Percentiles rank a stretch among this genome's conserved stretches.
phyloP scores from a whole-genome alignment of 1,140 invertebrate species.

The Drosophila navojoa region DNA sequence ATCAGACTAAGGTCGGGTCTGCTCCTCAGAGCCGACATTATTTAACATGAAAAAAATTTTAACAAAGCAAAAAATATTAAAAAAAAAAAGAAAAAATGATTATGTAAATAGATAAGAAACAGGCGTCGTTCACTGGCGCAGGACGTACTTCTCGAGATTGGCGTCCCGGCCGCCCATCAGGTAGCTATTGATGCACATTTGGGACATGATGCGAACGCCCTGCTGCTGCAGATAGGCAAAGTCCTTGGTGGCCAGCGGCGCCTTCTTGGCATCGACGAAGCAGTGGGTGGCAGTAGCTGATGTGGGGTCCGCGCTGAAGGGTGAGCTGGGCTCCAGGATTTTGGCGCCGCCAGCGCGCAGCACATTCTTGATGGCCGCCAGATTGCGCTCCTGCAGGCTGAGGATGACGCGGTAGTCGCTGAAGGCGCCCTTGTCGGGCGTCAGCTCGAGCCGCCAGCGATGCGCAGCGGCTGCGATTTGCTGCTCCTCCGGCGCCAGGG shows the following conservation, averaged over 20 bases:
- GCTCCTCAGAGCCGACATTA: background rate
- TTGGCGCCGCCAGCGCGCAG: slow-evolving; percentile 89
- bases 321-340: slow-evolving; percentile 85
- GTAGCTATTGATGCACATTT: slow-evolving; percentile 76
- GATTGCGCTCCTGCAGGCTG: slow-evolving; percentile 87
- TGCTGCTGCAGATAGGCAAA: slow-evolving; percentile 41
- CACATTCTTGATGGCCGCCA: slow-evolving; percentile 87
- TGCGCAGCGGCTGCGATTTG: slow-evolving; percentile 86
- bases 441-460: slow-evolving; percentile 86
- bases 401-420: slow-evolving; percentile 88
- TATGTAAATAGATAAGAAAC: background rate
- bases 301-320: slow-evolving; percentile 48
- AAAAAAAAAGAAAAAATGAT: background rate
- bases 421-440: slow-evolving; percentile 85
- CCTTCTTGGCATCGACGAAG: slow-evolving; percentile 71
- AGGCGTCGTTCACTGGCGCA: slow-evolving; percentile 22
- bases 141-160: slow-evolving; percentile 60
- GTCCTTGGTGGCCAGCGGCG: slow-evolving; percentile 51
- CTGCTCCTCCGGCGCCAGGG: slow-evolving; percentile 84
- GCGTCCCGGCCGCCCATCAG: slow-evolving; percentile 70
- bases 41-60: background rate
- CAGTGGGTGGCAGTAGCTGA: slow-evolving; percentile 66
- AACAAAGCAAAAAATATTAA: background rate
- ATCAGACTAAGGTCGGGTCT: slow-evolving; percentile 20
- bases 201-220: slow-evolving; percentile 62